These are phyloP conservation scores for Hyles lineata DNA, from an alignment of 2,888 invertebrate genomes.

Conservation along the genomic window DNA sequence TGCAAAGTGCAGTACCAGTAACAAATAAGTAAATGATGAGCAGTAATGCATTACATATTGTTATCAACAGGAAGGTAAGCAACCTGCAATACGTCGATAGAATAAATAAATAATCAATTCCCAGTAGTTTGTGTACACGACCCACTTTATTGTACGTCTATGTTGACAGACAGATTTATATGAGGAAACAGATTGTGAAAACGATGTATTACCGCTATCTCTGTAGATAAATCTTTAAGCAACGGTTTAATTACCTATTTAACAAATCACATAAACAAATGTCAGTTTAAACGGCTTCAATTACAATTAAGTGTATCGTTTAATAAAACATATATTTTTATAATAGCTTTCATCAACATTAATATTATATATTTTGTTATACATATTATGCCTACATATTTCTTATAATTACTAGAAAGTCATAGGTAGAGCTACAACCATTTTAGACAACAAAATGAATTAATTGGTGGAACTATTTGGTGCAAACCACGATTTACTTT, in stretches of 20 bases:
- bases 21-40: not conserved
- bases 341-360: no score
- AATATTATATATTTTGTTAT: no score
- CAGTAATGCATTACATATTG: not conserved
- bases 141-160: conserved; percentile 28
- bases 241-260: not conserved
- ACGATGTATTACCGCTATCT: not conserved
- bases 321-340: no score
- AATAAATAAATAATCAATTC: conserved; percentile 36
- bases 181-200: conserved; percentile 17
- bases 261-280: not conserved
- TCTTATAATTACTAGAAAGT: no score
- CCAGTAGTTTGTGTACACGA: conserved; percentile 28
- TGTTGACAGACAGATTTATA: conserved; percentile 27
- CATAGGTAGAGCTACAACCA: no score
- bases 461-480: no score
- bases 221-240: not conserved
- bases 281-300: no score
- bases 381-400: no score
- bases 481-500: no score
- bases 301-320: no score
- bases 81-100: conserved; percentile 24
- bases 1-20: no score
- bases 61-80: conserved; percentile 13
- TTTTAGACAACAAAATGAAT: no score